A percentile compares a stretch with the other conserved stretches of the same genome.
Evolutionary conservation across 2,113 vertebrate species (phyloP).

Genomic region (Protobothrops flavoviridis): DNA sequence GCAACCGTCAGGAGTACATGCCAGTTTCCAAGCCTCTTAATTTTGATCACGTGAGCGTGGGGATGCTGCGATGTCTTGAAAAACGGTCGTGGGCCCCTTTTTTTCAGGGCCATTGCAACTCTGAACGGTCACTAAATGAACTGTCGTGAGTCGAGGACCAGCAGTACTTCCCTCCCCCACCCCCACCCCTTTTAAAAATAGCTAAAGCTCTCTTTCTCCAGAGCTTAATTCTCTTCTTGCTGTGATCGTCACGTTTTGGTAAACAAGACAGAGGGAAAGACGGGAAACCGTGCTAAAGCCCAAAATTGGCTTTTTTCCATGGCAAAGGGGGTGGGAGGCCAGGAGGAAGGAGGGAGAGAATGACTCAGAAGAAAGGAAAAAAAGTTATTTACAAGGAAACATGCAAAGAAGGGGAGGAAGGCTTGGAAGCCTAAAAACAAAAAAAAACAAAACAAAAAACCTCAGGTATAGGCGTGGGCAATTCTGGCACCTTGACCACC

Average conservation of each 20-base stretch:
- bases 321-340: not conserved
- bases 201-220: not conserved
- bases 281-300: not conserved
- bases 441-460: too few species aligned
- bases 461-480: not conserved
- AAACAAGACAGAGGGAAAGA: not conserved
- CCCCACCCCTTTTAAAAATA: not conserved
- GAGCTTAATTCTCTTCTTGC: not conserved
- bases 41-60: too few species aligned
- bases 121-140: not conserved
- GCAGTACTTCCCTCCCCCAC: not conserved
- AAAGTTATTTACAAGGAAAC: not conserved
- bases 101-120: not conserved
- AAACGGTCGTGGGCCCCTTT: not conserved
- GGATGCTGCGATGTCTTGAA: not conserved
- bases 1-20: too few species aligned
- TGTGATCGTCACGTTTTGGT: not conserved
- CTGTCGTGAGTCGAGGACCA: not conserved
- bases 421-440: not conserved
- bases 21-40: too few species aligned
- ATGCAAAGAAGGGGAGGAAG: not conserved
- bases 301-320: not conserved
- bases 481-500: too few species aligned
- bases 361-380: not conserved
- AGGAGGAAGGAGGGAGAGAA: not conserved